phyloP scores from a whole-genome alignment of 2,113 vertebrate genomes.

The Axis porcinus region DNA sequence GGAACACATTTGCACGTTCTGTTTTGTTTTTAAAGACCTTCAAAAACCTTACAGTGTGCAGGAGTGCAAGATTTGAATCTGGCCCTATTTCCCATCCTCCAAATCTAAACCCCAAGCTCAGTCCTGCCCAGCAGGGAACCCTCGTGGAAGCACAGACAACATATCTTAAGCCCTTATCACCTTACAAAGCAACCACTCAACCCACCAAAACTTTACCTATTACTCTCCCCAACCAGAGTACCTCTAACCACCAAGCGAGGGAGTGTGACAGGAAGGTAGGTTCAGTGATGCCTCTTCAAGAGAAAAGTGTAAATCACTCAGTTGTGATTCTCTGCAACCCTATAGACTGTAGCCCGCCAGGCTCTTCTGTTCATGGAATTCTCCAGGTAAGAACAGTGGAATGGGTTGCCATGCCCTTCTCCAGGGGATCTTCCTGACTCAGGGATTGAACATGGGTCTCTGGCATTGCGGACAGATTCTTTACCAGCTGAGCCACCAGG shows the following conservation, averaged over 20 bases:
- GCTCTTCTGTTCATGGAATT: neutral
- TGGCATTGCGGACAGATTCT: neutral
- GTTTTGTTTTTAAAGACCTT: neutral
- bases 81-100: neutral
- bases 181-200: neutral
- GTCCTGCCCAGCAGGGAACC: neutral
- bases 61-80: neutral
- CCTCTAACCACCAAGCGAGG: neutral
- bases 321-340: neutral
- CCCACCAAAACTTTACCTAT: neutral
- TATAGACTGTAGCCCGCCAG: neutral
- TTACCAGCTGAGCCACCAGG: neutral
- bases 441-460: neutral
- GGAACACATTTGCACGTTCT: neutral
- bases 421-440: neutral
- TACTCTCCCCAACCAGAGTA: neutral
- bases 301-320: neutral
- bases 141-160: neutral
- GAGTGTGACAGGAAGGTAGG: neutral
- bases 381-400: neutral
- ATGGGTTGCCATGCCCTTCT: neutral
- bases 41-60: neutral
- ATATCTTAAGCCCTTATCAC: neutral
- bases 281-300: neutral
- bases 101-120: neutral